Evolutionary conservation across 2,888 invertebrate species (phyloP), one percentile per base, ranked within the genome.

Genomic region (Apotomis capreana): DNA sequence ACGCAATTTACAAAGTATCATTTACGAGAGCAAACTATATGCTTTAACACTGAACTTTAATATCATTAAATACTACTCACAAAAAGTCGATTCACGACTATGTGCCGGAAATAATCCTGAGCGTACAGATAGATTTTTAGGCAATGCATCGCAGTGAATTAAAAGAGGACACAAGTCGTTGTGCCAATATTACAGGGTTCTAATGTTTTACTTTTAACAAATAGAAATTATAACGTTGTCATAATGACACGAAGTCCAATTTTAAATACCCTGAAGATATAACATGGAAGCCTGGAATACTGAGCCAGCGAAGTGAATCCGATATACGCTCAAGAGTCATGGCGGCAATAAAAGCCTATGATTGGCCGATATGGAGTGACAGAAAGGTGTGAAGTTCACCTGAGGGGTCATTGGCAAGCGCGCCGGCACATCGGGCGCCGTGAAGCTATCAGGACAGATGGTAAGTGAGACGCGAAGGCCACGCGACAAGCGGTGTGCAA

Each of bases 391-490:
- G 68, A 68, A 63, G 68, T 63, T 72, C 72, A 72, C 72, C 72
- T 72, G 72, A 15, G 72, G 68, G 72, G 72, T 68, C 72, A 72
- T 72, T 72, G 72, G 72, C 63, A 72, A 68, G 72, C 72, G 72
- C 72, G 68, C 63, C 72, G 72, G 59, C 68, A 68, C 72, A 58
- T 72, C 68, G 72, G 68, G 68, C 68, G 68, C 72, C 44, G 68
- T 63, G 72, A 68, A 72, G 72, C 72, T 72, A 68, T 72, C 72
- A 68, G 72, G 68, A 68, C 68, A 68, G 72, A 68, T 72, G 72
- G 72, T 59, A 72, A 72, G 72, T 51, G 72, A 72, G 72, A 72
- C 72, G 58, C 68, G 72, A 59, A 72, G 72, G 68, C 72, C 72
- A 63, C 63, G 63, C 58, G 68, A 72, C 68, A 72, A 68, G 72